phyloP scores from a whole-genome alignment of 1,140 invertebrate genomes.

The Atta texana region DNA sequence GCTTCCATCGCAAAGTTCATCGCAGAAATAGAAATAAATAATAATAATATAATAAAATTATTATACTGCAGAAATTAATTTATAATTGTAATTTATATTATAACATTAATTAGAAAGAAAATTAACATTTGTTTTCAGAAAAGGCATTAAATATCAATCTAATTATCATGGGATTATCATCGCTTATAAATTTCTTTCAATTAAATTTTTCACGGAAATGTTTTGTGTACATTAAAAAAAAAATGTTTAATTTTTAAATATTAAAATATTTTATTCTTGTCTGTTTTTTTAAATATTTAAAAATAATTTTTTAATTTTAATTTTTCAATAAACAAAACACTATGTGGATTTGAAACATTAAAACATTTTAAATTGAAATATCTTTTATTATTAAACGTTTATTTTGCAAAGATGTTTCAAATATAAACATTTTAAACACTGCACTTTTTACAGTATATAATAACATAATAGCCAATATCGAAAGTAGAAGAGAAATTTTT shows the following conservation, averaged over 20 bases:
- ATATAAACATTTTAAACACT: too few species aligned
- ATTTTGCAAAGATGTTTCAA: too few species aligned
- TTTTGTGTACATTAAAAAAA: neutral
- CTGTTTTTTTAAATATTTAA: too few species aligned
- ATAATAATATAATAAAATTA: neutral
- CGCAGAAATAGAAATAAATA: neutral
- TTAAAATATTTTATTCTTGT: too few species aligned
- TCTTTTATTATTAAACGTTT: too few species aligned
- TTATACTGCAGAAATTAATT: neutral
- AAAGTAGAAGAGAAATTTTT: neutral
- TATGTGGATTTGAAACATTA: too few species aligned
- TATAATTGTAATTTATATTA: slow-evolving; percentile 3
- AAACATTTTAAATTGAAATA: too few species aligned
- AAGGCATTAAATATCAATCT: neutral
- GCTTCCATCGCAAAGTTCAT: neutral
- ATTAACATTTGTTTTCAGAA: neutral
- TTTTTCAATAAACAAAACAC: too few species aligned
- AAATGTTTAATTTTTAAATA: too few species aligned
- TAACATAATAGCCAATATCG: neutral
- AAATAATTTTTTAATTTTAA: too few species aligned
- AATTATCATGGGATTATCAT: neutral
- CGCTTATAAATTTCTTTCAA: neutral
- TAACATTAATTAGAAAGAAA: neutral
- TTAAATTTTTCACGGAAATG: neutral
- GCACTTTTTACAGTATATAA: neutral